Base-by-base conservation (phyloP, 2,113 vertebrate genomes). In the Apodemus speciosus region DNA sequence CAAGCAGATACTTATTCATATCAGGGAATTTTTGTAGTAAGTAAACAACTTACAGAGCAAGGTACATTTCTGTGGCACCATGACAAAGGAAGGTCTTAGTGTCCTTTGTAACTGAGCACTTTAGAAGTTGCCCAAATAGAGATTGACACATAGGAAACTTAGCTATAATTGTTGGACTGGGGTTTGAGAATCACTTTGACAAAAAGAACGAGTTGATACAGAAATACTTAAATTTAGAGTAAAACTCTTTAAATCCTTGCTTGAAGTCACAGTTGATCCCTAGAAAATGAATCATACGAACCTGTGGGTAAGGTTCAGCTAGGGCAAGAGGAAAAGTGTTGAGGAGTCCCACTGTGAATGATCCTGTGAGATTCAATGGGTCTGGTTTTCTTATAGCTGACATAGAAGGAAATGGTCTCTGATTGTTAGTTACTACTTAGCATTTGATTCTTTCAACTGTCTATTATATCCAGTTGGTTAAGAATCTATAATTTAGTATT, bases 351-450 rank as follows among this genome's bases (percentile, higher is more conserved):
- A 35, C 9, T 62, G 38, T 76, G n/a, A 62, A 43, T 64, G 51
- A 35, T 76, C 35, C 49, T 66, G 66, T 25, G 46, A 75, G 66
- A 68, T 10, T 71, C 87, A 72, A 40, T 87, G 16, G 38, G 51
- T 66, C 56, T 71, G 53, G 40, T 18, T 84, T 88, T 90, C 46
- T 68, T 72, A 30, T 40, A 84, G 38, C 40, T 72, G 46, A 32
- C 64, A 88, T 64, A 35, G 66, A 60, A 85, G 71, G 62, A 91
- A 91, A 66, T 88, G 56, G 72, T 91, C 84, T 94, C n/a, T n/a
- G 23, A 66, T 16, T 60, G 51, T 72, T 90, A 90, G 80, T 88
- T 62, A 66, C 53, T 83, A 15, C 38, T 66, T 88, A 66, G 30
- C 73, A 90, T 64, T 83, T 90, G 53, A 71, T 72, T 89, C 71